These are phyloP conservation scores for Apus apus DNA, from an alignment of 2,113 vertebrate species.

Conservation along the genomic window DNA sequence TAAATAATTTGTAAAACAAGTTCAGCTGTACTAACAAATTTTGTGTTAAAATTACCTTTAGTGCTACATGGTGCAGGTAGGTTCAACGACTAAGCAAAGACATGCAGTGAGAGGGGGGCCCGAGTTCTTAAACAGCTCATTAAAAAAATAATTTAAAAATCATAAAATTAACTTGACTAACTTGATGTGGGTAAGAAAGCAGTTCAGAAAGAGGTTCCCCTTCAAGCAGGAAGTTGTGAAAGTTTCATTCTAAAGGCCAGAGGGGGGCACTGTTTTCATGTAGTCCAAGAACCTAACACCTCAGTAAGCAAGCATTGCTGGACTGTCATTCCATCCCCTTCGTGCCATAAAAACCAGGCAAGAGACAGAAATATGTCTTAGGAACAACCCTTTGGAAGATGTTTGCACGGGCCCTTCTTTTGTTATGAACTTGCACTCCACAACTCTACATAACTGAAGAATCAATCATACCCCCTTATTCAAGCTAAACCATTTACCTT, in stretches of 20 bases:
- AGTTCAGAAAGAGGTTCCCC: neutral
- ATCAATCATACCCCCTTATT: neutral
- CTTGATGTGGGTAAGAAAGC: neutral
- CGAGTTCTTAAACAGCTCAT: neutral
- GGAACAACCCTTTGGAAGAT: neutral
- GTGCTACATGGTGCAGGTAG: neutral
- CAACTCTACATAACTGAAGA: neutral
- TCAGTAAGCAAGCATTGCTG: neutral
- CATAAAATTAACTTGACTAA: neutral
- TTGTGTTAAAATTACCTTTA: neutral
- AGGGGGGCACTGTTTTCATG: neutral
- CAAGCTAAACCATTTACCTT: neutral
- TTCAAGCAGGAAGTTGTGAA: neutral
- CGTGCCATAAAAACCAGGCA: neutral
- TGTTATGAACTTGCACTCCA: neutral
- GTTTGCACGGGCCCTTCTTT: neutral
- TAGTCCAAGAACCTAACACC: neutral
- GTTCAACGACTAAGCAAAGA: neutral
- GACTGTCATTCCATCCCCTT: neutral
- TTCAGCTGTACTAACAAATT: neutral
- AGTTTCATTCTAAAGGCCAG: neutral
- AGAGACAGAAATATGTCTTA: neutral
- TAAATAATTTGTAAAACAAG: neutral
- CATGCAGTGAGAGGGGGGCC: neutral
- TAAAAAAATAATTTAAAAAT: neutral